Conservation (phyloP, 1,140 invertebrate species). For the Sycobia sp. region DNA sequence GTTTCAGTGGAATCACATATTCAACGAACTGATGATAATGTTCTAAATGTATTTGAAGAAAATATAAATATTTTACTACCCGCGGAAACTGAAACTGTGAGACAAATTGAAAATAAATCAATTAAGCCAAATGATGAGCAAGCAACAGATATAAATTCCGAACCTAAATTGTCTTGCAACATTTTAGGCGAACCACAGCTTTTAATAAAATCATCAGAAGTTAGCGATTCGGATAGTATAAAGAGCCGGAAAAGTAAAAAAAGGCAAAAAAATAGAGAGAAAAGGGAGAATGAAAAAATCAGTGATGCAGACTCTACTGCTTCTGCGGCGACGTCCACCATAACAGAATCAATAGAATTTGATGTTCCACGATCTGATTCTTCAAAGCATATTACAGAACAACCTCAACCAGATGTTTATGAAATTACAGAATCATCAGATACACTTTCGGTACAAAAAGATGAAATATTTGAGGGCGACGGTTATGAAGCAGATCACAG, state of each 20-base stretch:
- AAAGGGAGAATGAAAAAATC: constrained; percentile 41
- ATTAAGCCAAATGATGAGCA: constrained; percentile 46
- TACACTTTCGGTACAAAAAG: constrained; percentile 55
- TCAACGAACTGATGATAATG: constrained; percentile 38
- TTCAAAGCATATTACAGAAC: constrained; percentile 56
- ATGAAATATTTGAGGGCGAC: constrained; percentile 53
- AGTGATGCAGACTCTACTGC: constrained; percentile 45
- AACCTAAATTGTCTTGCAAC: constrained; percentile 5
- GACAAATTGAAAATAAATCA: constrained; percentile 44
- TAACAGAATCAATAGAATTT: constrained; percentile 69
- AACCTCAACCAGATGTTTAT: constrained; percentile 61
- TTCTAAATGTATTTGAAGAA: constrained; percentile 48
- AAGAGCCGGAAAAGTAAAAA: constrained; percentile 57
- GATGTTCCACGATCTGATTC: constrained; percentile 57
- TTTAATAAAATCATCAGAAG: constrained; percentile 48
- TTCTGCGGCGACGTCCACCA: constrained; percentile 60
- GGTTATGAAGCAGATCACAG: constrained; percentile 67
- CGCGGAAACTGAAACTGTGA: constrained; percentile 41
- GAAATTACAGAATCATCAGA: constrained; percentile 59
- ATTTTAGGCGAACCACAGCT: background rate
- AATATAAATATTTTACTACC: constrained; percentile 53
- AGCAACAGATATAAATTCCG: constrained; percentile 36
- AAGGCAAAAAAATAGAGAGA: constrained; percentile 61
- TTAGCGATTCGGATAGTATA: constrained; percentile 54
- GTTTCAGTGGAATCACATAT: constrained; percentile 48